Evolutionary conservation across 2,888 invertebrate species (phyloP), one percentile per base, ranked within the genome.

Genomic region (Theodoxus fluviatilis): DNA sequence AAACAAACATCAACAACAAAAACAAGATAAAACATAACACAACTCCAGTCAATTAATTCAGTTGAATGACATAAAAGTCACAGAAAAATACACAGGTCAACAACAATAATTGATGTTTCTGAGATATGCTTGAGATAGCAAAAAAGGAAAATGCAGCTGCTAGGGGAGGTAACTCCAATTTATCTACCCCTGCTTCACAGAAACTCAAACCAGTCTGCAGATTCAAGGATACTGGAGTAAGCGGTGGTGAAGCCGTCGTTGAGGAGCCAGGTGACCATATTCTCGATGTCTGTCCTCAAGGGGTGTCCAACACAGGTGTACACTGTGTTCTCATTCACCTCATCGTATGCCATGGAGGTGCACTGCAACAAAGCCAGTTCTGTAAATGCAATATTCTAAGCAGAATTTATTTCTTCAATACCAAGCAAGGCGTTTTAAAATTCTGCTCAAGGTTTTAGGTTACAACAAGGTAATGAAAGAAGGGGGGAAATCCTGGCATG

Each of bases 271-370:
- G 94, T 93, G 33, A 97, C 90, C 74, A 98, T 94, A 80, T 91
- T 92, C 82, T 93, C 93, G 82, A 99, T 94, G 85, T 99, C 98
- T 38, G 91, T 90, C 69, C 94, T 93, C 28, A 95, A 89, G 1
- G 99, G 99, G 88, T 99, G 98, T 0, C 98, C 99, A 38, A 98
- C 96, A 87, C 98, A 99, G 1, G 93, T 92, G 87, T 99, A 99
- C 2, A 94, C 98, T 85, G 92, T 93, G 77, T 94, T 93, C 88
- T 97, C 96, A 35, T 92, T 94, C 40, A 99, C 94, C 76, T 90
- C 89, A 78, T 93, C 93, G 87, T 93, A 96, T 1, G 98, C 97
- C 88, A 98, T 92, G 88, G 94, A 94, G 15, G 97, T 95, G 88
- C 97, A 96, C 88, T 90, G 81, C 59, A 83, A 78, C 37, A 69